Evolutionary conservation across 2,113 vertebrate genomes (phyloP).

Genomic region (Illadopsis cleaveri): DNA sequence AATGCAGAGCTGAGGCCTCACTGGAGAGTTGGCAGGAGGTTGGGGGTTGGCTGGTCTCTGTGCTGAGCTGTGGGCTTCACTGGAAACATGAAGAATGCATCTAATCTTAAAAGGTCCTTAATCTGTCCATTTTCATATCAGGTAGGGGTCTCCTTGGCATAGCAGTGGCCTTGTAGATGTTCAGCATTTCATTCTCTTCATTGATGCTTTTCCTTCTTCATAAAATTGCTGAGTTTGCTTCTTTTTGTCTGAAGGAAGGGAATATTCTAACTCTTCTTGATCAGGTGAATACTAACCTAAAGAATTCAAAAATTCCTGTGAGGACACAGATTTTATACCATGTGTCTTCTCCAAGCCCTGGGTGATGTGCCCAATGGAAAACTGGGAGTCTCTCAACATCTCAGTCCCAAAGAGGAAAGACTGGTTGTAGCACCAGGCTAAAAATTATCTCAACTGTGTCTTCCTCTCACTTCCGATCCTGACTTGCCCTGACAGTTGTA

Average conservation of each 20-base stretch:
- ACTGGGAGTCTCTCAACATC: background rate
- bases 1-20: rapidly evolving
- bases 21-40: background rate
- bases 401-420: background rate
- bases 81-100: background rate
- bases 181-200: background rate
- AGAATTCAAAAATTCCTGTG: background rate
- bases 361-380: background rate
- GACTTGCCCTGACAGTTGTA: background rate
- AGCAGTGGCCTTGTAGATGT: background rate
- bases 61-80: background rate
- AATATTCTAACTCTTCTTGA: background rate
- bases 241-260: background rate
- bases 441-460: background rate
- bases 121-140: background rate
- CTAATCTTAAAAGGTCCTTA: background rate
- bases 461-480: background rate
- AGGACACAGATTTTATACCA: background rate
- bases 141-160: background rate
- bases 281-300: background rate
- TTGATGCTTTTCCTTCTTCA: background rate
- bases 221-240: background rate
- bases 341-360: background rate
- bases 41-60: background rate
- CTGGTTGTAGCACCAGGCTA: background rate